phyloP scores from a whole-genome alignment of 2,888 invertebrate genomes.

The Limnephilus marmoratus region DNA sequence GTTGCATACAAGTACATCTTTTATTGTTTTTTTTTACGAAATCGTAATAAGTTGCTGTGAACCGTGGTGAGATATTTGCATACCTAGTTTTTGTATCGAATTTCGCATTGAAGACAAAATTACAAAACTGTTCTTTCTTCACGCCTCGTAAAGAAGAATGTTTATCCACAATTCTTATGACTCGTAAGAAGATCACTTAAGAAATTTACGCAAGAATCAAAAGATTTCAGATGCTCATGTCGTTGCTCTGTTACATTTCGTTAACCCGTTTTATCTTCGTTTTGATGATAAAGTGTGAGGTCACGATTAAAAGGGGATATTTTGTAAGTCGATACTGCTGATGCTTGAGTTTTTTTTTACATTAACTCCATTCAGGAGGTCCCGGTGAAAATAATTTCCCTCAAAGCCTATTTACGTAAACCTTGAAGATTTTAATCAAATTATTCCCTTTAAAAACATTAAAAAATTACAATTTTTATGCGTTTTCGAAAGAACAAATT shows the following conservation, averaged over 20 bases:
- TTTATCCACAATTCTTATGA: background rate
- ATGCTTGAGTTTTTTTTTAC: background rate
- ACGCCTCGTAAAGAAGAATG: conserved; percentile 10
- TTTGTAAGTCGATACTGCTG: background rate
- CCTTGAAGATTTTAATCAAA: no score
- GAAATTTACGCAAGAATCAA: background rate
- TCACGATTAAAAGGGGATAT: background rate
- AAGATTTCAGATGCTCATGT: background rate
- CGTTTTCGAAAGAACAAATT: no score
- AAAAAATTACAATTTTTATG: no score
- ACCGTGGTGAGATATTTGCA: conserved; percentile 17
- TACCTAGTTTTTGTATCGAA: conserved; percentile 24
- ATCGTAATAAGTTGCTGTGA: conserved; percentile 18
- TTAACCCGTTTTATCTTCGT: no score
- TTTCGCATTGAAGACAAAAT: conserved; percentile 16
- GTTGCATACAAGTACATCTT: background rate
- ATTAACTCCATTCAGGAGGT: no score
- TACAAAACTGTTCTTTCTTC: conserved; percentile 5
- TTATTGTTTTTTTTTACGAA: conserved; percentile 9
- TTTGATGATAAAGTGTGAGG: background rate
- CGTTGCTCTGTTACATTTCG: background rate
- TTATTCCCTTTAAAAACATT: no score
- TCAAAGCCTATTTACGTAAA: no score
- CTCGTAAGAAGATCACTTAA: background rate
- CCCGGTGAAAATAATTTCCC: no score